Evolutionary conservation across 2,888 invertebrate genomes (phyloP), one percentile per base, ranked within the genome.

Genomic region (Caenorhabditis sinica): DNA sequence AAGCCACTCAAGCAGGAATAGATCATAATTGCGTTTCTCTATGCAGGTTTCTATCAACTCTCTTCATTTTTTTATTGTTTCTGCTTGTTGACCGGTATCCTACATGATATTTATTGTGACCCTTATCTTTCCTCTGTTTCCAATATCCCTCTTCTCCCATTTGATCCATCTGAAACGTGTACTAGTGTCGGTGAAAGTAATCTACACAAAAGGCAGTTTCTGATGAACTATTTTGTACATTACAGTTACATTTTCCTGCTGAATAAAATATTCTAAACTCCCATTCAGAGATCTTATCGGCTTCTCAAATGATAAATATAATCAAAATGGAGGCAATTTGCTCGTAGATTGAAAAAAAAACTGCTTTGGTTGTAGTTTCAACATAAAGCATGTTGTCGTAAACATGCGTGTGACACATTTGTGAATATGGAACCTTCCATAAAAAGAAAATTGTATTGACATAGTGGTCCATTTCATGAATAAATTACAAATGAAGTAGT

Each of bases 11-110:
- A 80, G 58, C 43, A 53, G 33, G 80, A 80, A 33, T 80, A 72
- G 71, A n/a, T 49, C 56, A 66, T 45, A 69, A 69, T 69, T 69
- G 33, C 11, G 51, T 13, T 66, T 45, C 25, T 43, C 61, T 9
- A 30, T 45, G 45, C 45, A 25, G 56, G 33, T 36, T 68, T 76
- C 45, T 43, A 4, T 53, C 23, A 58, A 53, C 25, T 58, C 28
- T n/a, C 20, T 49, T 20, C 11, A 6, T 1, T 20, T 45, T 45
- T 45, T 17, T 43, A 6, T 1, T 20, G 11, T 45, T 45, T 17
- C 30, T 65, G 20, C 49, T 53, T 65, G 72, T 80, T 72, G 77
- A 77, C 77, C 77, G 77, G 77, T 77, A 69, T 51, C 49, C 56
- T 28, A 28, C 28, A 15, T 28, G 20, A 56, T 53, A 23, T 63